These are phyloP conservation scores for Goniozus legneri DNA, from an alignment of 1,140 invertebrate genomes.

Conservation along the genomic window DNA sequence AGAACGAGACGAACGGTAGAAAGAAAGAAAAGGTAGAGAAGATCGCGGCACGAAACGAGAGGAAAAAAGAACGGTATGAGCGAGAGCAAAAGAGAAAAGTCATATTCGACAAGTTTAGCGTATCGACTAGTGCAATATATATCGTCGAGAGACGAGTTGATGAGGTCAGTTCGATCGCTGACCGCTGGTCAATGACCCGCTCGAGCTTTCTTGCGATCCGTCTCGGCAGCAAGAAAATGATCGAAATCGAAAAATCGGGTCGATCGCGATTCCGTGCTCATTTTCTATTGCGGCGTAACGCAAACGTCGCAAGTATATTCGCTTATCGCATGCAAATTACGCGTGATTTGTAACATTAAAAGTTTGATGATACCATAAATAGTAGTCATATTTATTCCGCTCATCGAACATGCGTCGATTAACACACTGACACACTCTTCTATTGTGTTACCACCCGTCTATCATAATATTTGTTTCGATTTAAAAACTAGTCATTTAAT, in stretches of 20 bases:
- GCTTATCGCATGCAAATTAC: constrained; percentile 8
- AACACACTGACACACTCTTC: no score
- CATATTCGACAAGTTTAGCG: constrained; percentile 13
- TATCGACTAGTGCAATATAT: constrained; percentile 5
- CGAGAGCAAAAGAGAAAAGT: not conserved
- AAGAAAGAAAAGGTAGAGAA: constrained; percentile 1
- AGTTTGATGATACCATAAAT: no score
- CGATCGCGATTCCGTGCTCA: constrained; percentile 9
- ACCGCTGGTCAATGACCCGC: constrained; percentile 22
- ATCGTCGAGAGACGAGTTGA: constrained; percentile 8
- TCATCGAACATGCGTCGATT: no score
- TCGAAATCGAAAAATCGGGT: constrained; percentile 4
- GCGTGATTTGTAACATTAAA: not conserved
- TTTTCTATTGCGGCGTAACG: constrained; percentile 5
- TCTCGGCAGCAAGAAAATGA: constrained; percentile 3
- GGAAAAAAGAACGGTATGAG: not conserved
- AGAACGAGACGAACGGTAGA: not conserved
- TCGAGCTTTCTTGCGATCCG: constrained; percentile 7
- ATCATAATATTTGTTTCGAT: no score
- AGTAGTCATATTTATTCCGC: no score
- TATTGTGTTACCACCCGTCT: no score
- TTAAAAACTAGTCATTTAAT: no score
- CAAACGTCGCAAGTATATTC: no score
- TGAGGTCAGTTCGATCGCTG: constrained; percentile 19
- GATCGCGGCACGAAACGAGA: no score